Conservation (phyloP, 2,797 vertebrate genomes). For the Corythornis leucogaster region DNA sequence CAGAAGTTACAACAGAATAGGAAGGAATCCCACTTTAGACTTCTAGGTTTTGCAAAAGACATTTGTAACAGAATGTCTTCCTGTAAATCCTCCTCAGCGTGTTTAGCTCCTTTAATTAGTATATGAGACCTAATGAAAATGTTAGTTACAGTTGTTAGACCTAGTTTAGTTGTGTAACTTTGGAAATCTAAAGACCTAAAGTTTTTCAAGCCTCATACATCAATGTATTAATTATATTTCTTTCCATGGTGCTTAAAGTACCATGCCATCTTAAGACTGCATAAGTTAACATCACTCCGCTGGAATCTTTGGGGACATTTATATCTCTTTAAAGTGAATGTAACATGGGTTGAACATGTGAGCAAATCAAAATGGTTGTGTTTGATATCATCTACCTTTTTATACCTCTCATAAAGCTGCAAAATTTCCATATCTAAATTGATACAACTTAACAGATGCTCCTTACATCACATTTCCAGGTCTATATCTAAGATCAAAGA, state of each 20-base stretch:
- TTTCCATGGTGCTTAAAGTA: neutral
- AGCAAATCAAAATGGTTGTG: neutral
- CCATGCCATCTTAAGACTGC: neutral
- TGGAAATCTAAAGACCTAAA: neutral
- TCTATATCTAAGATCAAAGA: neutral
- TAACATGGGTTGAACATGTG: neutral
- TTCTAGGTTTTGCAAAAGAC: neutral
- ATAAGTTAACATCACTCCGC: neutral
- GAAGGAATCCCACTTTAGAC: neutral
- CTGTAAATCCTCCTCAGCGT: neutral
- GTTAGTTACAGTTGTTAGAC: neutral
- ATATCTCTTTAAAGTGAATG: neutral
- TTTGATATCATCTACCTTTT: rapidly evolving
- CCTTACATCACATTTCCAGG: neutral
- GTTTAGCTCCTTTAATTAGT: neutral
- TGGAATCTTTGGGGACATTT: neutral
- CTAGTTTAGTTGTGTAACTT: neutral
- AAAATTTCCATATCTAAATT: neutral
- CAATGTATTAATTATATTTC: neutral
- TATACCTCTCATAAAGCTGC: neutral
- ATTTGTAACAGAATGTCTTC: neutral
- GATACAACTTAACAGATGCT: neutral
- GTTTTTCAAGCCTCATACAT: neutral
- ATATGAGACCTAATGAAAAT: neutral
- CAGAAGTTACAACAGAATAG: neutral